These are phyloP conservation scores for Tenthredo scrophulariae DNA, from an alignment of 2,888 invertebrate species.

Conservation along the genomic window DNA sequence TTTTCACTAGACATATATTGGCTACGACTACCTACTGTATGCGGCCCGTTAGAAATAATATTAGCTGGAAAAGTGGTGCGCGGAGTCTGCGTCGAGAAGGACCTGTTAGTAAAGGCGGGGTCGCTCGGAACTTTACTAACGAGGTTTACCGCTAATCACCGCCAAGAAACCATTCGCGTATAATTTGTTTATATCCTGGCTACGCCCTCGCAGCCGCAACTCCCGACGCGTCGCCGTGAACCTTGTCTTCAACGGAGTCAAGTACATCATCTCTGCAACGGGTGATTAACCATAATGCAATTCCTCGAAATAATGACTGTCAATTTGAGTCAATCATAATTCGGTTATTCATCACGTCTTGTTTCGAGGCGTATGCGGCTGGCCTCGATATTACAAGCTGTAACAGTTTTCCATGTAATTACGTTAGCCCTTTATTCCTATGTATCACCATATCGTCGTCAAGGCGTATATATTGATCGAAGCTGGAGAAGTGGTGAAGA, in stretches of 20 bases:
- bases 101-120: slow-evolving; percentile 48
- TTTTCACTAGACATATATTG: neutral
- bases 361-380: neutral
- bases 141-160: slow-evolving; percentile 75
- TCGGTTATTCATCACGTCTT: slow-evolving; percentile 40
- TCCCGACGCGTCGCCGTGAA: slow-evolving; percentile 22
- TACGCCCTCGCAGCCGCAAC: slow-evolving; percentile 62
- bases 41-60: slow-evolving; percentile 47
- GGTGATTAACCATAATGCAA: slow-evolving; percentile 54
- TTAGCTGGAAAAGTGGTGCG: slow-evolving; percentile 47
- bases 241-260: slow-evolving; percentile 23
- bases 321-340: slow-evolving; percentile 54
- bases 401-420: neutral
- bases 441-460: neutral
- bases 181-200: slow-evolving; percentile 75
- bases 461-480: neutral
- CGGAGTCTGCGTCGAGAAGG: slow-evolving; percentile 38
- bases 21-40: slow-evolving; percentile 10
- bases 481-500: neutral
- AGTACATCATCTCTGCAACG: slow-evolving; percentile 46
- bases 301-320: slow-evolving; percentile 54
- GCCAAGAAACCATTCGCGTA: slow-evolving; percentile 74
- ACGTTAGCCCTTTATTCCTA: neutral
- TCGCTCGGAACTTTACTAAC: slow-evolving; percentile 70
- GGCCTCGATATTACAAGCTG: neutral